Evolutionary conservation across 1,140 invertebrate species (phyloP).

Genomic region (Temnothorax nylanderi): DNA sequence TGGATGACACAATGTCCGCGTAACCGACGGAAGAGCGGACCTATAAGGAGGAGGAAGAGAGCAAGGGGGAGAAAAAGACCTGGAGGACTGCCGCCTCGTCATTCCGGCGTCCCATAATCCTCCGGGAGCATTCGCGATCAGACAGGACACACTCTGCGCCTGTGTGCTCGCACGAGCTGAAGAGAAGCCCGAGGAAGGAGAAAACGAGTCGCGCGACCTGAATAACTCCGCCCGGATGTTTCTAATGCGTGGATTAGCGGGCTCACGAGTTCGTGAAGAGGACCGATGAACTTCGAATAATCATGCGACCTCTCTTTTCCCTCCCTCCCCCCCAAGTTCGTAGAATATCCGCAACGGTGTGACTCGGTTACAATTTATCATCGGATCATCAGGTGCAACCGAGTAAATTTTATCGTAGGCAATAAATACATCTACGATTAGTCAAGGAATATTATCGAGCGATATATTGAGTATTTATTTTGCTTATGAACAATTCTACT

Average conservation of each 20-base stretch:
- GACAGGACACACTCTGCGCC: constrained; percentile 63
- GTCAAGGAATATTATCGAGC: neutral
- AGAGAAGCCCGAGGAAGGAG: constrained; percentile 49
- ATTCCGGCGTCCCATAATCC: constrained; percentile 79
- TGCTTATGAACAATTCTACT: neutral
- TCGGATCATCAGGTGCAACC: constrained; percentile 32
- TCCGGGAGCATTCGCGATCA: constrained; percentile 77
- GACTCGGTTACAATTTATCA: constrained; percentile 26
- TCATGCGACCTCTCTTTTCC: constrained; percentile 53
- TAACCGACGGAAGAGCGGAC: constrained; percentile 72
- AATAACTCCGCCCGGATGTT: constrained; percentile 79
- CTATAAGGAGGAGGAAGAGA: neutral
- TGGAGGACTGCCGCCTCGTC: constrained; percentile 59
- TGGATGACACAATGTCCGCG: constrained; percentile 80
- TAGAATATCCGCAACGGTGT: neutral
- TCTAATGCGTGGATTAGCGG: constrained; percentile 78
- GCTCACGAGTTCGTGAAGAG: constrained; percentile 72
- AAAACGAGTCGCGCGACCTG: constrained; percentile 73
- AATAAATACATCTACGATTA: neutral
- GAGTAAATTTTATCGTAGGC: neutral
- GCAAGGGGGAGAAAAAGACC: constrained; percentile 29
- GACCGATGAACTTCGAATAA: constrained; percentile 75
- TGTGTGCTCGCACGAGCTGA: constrained; percentile 35
- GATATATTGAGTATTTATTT: neutral
- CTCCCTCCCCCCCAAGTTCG: neutral